Evolutionary conservation across 2,797 vertebrate species (phyloP).

Genomic region (Centropyge bicolor): DNA sequence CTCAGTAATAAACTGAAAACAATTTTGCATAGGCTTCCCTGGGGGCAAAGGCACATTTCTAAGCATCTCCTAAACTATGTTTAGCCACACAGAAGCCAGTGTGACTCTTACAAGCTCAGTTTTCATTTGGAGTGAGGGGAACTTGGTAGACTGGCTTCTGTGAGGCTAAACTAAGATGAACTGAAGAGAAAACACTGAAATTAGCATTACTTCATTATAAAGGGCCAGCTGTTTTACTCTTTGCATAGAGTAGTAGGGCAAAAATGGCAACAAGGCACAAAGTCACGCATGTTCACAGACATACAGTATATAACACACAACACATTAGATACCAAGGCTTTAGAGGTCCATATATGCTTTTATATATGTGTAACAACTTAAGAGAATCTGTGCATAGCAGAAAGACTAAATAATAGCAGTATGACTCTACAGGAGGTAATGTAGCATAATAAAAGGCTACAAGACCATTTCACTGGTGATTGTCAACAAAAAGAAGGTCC

Average conservation of each 20-base stretch:
- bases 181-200: constrained; percentile 41
- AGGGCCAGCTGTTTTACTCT: constrained; percentile 46
- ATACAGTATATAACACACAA: constrained; percentile 66
- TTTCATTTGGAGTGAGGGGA: constrained; percentile 35
- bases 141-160: constrained; percentile 2
- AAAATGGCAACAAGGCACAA: constrained; percentile 79
- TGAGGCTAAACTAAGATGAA: constrained; percentile 31
- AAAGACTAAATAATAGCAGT: constrained; percentile 53
- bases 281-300: constrained; percentile 66
- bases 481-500: constrained; percentile 70
- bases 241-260: constrained; percentile 74
- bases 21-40: constrained; percentile 69
- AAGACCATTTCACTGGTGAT: constrained; percentile 69
- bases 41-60: constrained; percentile 61
- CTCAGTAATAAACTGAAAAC: constrained; percentile 57
- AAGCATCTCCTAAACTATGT: constrained; percentile 37
- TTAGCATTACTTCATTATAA: constrained; percentile 53
- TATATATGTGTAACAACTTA: constrained; percentile 59
- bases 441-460: constrained; percentile 45
- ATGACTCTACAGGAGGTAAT: constrained; percentile 43
- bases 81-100: constrained; percentile 25
- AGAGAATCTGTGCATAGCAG: constrained; percentile 49
- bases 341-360: constrained; percentile 51
- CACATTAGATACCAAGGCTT: constrained; percentile 63
- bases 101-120: constrained; percentile 1